These are phyloP conservation scores for Wasmannia auropunctata DNA, from an alignment of 1,140 invertebrate species.

Conservation along the genomic window DNA sequence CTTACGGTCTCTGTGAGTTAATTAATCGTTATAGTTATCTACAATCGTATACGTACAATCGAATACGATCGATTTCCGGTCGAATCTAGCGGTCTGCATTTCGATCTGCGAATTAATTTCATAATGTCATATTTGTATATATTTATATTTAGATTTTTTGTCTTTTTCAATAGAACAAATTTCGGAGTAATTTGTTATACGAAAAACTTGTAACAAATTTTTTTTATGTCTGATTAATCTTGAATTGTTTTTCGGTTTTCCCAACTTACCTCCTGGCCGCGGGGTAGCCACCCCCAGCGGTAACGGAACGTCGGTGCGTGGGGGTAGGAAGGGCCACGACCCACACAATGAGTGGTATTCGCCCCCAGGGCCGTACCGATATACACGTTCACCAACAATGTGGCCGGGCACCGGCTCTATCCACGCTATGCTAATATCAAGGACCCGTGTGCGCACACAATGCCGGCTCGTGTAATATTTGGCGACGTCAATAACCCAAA, in stretches of 20 bases:
- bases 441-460: constrained; percentile 51
- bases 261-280: not conserved
- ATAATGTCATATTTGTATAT: not conserved
- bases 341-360: constrained; percentile 52
- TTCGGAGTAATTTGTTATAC: not conserved
- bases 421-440: constrained; percentile 62
- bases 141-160: not conserved
- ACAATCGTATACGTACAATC: too few relatives aligned
- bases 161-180: not conserved
- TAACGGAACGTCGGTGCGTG: constrained; percentile 14
- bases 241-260: constrained; percentile 20
- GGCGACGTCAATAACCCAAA: constrained; percentile 65
- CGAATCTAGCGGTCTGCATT: not conserved
- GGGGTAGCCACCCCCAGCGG: not conserved
- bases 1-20: constrained; percentile 3
- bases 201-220: not conserved
- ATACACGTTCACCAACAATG: constrained; percentile 58
- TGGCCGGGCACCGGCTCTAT: constrained; percentile 48
- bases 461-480: constrained; percentile 64
- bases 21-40: constrained; percentile 59
- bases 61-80: not conserved
- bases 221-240: constrained; percentile 7
- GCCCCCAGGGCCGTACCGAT: constrained; percentile 46
- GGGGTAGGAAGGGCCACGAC: constrained; percentile 6
- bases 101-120: not conserved